Percentiles rank a stretch among this genome's conserved stretches.
phyloP scores from a whole-genome alignment of 2,888 invertebrate species.

The Melieria crassipennis region DNA sequence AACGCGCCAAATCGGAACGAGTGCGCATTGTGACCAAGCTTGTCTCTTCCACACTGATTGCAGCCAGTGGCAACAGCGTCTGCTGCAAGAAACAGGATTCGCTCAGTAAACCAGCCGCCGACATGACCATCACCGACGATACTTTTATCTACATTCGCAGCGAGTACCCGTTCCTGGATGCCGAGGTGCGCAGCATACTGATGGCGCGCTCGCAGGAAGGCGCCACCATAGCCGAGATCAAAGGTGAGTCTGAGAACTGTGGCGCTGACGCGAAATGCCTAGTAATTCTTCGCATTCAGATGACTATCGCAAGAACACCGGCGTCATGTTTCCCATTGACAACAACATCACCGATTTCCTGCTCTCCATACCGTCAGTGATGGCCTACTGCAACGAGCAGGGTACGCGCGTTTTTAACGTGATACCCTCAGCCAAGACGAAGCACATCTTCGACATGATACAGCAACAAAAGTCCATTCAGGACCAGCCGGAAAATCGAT shows the following conservation, averaged over 20 bases:
- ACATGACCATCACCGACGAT: constrained; percentile 57
- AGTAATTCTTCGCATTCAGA: constrained; percentile 44
- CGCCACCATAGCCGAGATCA: constrained; percentile 60
- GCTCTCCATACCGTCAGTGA: constrained; percentile 58
- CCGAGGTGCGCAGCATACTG: constrained; percentile 59
- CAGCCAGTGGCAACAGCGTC: constrained; percentile 13
- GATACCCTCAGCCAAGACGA: constrained; percentile 54
- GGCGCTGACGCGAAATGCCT: not conserved
- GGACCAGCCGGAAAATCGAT: constrained; percentile 2
- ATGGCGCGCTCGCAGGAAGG: constrained; percentile 60
- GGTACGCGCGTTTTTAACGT: constrained; percentile 61
- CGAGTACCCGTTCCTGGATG: constrained; percentile 57
- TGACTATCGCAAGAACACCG: constrained; percentile 59
- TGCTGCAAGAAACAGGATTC: no score
- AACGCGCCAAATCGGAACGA: constrained; percentile 33
- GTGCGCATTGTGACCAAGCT: constrained; percentile 52
- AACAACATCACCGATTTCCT: constrained; percentile 60
- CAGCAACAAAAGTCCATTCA: constrained; percentile 52
- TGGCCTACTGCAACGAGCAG: constrained; percentile 53
- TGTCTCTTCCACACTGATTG: constrained; percentile 53
- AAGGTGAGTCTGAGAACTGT: constrained; percentile 50
- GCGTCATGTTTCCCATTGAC: constrained; percentile 56
- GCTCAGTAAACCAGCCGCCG: not conserved
- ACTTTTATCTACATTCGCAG: constrained; percentile 52
- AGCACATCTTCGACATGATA: constrained; percentile 61